Evolutionary conservation across 2,797 vertebrate species (phyloP), one percentile per base, ranked within the genome.

Genomic region (Acrossocheilus wenchowensis): DNA sequence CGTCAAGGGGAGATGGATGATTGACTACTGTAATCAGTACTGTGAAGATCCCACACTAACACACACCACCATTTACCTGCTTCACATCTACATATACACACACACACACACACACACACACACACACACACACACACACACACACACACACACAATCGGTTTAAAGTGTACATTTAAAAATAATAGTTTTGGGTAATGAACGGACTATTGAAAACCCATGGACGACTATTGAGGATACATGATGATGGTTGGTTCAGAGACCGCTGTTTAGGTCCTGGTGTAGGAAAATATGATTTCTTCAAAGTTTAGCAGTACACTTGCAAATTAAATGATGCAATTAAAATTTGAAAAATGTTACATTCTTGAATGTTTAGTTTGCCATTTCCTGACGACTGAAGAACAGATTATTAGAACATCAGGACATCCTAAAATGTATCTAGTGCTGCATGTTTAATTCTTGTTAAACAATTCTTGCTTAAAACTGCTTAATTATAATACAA

Each of bases 1-100:
- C 64, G 36, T 78, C 39, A 41, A 71, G 66, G 41, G 66, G 78
- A 85, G 84, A 80, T 78, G 68, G 30, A 75, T 85, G 62, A 64
- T 85, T 78, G 68, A 79, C 75, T 79, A 80, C 64, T 78, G 75
- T 45, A 79, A 66, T 75, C 34, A 77, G 75, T 26, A 36, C 5
- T 41, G 36, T 11, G 68, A 39, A 39, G 34, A 71, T 74, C 72
- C 45, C 72, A 43, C 72, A 43, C 72, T 23, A 34, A 74, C 72
- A 74, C 72, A 74, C 72, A 74, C 72, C 62, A 66, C 26, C 26
- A 66, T 34, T 66, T 66, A 66, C 62, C 62, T 66, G 62, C 62
- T 66, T 34, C 62, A 66, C 62, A 6, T 66, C 62, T 1, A 74
- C 10, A 74, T 41, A 48, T 5, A 74, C 41, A 45, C 21, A 73